These are phyloP conservation scores for Chaetophractus vellerosus DNA, from an alignment of 2,797 vertebrate species.

Conservation along the genomic window DNA sequence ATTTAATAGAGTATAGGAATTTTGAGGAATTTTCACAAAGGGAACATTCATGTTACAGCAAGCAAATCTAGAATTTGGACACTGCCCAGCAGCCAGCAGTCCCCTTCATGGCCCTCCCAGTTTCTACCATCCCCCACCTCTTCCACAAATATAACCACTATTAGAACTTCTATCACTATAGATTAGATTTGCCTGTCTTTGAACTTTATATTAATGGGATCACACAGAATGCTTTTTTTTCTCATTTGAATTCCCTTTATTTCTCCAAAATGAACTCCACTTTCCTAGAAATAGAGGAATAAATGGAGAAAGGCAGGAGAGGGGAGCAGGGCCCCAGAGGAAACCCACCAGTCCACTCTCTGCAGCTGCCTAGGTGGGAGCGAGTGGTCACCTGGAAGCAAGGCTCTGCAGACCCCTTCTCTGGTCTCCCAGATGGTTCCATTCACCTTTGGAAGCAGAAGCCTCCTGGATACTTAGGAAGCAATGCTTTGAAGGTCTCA, in stretches of 20 bases:
- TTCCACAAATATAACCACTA: not conserved
- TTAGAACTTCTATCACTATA: not conserved
- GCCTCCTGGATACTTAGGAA: no score
- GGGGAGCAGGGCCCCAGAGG: no score
- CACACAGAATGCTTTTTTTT: not conserved
- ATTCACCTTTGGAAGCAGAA: no score
- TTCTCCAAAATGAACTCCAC: no score
- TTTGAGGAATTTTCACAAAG: not conserved
- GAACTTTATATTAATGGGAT: not conserved
- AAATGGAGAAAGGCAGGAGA: no score
- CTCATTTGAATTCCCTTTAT: not conserved
- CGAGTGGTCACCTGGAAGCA: no score
- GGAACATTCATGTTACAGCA: not conserved
- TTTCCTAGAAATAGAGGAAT: no score
- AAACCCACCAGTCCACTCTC: no score
- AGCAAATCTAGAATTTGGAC: not conserved
- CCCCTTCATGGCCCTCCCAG: rapidly evolving
- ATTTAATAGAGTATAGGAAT: not conserved
- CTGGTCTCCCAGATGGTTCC: no score
- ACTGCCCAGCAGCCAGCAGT: not conserved
- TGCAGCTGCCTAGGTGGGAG: no score
- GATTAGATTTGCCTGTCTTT: not conserved
- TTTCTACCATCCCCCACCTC: not conserved
- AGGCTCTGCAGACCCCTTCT: no score
- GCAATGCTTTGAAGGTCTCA: no score